Percentiles rank a stretch among this genome's conserved stretches.
These are phyloP conservation scores for Hirundichthys speculiger DNA, from an alignment of 2,113 vertebrate genomes.

Conservation along the genomic window DNA sequence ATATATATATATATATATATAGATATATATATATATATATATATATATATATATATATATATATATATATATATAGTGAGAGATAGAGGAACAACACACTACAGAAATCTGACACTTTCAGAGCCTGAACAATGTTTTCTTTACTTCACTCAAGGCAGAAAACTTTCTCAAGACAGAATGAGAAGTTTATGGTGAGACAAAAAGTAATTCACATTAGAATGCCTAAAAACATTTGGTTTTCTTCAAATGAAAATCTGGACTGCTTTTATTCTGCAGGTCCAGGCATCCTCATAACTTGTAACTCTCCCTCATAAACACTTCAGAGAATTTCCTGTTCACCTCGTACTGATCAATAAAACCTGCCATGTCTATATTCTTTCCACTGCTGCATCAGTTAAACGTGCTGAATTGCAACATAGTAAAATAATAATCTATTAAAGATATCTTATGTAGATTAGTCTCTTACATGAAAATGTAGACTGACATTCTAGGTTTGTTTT, in stretches of 20 bases:
- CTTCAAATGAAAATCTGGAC: neutral
- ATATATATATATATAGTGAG: too few relatives aligned
- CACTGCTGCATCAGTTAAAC: slow-evolving; percentile 14
- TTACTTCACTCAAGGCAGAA: too few relatives aligned
- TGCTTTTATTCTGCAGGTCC: slow-evolving; percentile 43
- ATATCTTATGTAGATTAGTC: too few relatives aligned
- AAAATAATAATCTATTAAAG: slow-evolving; percentile 8
- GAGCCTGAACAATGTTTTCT: too few relatives aligned
- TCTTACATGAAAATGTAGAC: slow-evolving; percentile 7
- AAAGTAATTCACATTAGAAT: neutral
- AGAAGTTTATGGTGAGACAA: neutral
- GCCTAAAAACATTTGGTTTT: neutral
- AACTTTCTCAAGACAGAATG: too few relatives aligned
- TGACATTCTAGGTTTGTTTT: too few relatives aligned
- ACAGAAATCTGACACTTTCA: too few relatives aligned
- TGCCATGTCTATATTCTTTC: slow-evolving; percentile 27
- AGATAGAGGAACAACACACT: too few relatives aligned
- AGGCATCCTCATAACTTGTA: slow-evolving; percentile 67
- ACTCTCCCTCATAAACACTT: slow-evolving; percentile 80
- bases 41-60: too few relatives aligned
- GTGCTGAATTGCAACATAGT: neutral
- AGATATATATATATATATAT: too few relatives aligned
- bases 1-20: too few relatives aligned
- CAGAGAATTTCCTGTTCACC: slow-evolving; percentile 79
- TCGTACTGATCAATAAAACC: slow-evolving; percentile 73